These are phyloP conservation scores for Drosophila longiperda DNA, from an alignment of 2,888 invertebrate genomes.

Conservation along the genomic window DNA sequence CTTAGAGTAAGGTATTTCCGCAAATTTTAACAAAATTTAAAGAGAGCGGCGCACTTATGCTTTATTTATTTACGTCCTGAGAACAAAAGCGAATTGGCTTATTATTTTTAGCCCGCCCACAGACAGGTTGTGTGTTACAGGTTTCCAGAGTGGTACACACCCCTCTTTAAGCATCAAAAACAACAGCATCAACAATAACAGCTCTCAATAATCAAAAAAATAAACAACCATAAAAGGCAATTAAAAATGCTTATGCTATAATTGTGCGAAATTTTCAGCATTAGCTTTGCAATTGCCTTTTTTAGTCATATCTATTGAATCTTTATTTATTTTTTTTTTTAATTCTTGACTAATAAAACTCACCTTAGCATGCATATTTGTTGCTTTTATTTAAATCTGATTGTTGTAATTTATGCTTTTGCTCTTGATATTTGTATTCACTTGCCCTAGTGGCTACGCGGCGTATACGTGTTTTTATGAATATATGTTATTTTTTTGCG, in stretches of 20 bases:
- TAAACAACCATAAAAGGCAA: slow-evolving; percentile 6
- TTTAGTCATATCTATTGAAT: background rate
- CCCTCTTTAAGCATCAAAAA: slow-evolving; percentile 41
- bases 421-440: slow-evolving; percentile 22
- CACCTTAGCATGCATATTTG: slow-evolving; percentile 58
- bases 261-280: slow-evolving; percentile 22
- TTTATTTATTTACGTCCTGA: slow-evolving; percentile 45
- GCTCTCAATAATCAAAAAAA: slow-evolving; percentile 9
- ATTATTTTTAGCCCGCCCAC: slow-evolving; percentile 57
- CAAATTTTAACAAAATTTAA: slow-evolving; percentile 19
- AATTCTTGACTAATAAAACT: slow-evolving; percentile 35
- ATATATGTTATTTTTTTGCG: slow-evolving; percentile 42
- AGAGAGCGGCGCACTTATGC: slow-evolving; percentile 57
- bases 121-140: slow-evolving; percentile 44
- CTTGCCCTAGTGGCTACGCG: slow-evolving; percentile 53
- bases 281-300: slow-evolving; percentile 14
- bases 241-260: slow-evolving; percentile 21
- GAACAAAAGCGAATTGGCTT: slow-evolving; percentile 72
- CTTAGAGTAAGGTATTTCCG: slow-evolving; percentile 64
- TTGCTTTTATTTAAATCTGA: slow-evolving; percentile 8
- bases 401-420: background rate
- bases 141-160: slow-evolving; percentile 56
- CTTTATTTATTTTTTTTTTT: background rate
- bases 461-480: slow-evolving; percentile 62
- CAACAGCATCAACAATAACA: slow-evolving; percentile 8